A percentile compares a stretch with the other conserved stretches of the same genome.
phyloP scores from a whole-genome alignment of 2,888 invertebrate genomes.

The Ischnura elegans region DNA sequence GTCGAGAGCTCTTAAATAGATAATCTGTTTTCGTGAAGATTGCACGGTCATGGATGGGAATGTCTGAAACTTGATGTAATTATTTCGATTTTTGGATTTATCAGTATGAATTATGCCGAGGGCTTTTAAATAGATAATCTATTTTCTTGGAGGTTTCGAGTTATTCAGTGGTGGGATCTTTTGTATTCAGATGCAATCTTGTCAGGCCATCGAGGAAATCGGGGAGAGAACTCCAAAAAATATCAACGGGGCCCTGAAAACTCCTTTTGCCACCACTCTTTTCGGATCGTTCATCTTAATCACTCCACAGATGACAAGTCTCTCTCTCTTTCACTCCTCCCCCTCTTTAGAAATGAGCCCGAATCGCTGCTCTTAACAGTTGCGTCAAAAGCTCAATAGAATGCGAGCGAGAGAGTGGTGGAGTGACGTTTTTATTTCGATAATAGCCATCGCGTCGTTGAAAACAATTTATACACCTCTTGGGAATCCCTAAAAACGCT shows the following conservation, averaged over 20 bases:
- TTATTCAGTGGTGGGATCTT: neutral
- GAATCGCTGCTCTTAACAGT: neutral
- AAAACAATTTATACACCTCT: neutral
- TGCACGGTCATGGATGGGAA: too few species aligned
- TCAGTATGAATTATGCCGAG: neutral
- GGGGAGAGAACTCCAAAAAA: neutral
- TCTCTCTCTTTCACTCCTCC: neutral
- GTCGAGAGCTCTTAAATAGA: too few species aligned
- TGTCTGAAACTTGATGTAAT: too few species aligned
- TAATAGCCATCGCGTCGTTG: neutral
- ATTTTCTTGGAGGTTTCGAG: neutral
- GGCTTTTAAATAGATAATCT: neutral
- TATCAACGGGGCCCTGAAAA: neutral
- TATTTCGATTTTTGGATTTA: neutral
- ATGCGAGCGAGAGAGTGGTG: neutral
- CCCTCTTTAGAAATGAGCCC: neutral
- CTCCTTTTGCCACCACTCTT: neutral
- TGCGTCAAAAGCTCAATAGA: conserved; percentile 7
- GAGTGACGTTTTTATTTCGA: neutral
- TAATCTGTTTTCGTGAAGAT: too few species aligned
- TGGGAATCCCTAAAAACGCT: neutral
- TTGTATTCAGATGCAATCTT: neutral
- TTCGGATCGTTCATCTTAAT: conserved; percentile 27
- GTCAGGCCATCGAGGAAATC: neutral
- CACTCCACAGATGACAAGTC: conserved; percentile 14